Conservation (phyloP, 2,797 vertebrate species). For the Lutjanus campechanus region DNA sequence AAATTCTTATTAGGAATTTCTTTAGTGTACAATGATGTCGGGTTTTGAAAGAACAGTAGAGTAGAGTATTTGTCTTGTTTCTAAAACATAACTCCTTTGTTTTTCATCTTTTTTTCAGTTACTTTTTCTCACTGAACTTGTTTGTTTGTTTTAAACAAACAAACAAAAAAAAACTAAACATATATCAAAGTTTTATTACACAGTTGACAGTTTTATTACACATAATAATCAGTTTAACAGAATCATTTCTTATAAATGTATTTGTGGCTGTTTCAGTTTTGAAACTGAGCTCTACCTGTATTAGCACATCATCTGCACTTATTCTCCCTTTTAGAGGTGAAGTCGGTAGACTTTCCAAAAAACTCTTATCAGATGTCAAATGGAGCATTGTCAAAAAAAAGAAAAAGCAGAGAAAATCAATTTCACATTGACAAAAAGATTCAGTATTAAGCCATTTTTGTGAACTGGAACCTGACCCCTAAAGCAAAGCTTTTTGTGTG, state of each 20-base stretch:
- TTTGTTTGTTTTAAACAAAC: neutral
- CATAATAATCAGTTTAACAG: neutral
- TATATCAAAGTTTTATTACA: neutral
- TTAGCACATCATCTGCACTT: neutral
- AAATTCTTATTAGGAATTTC: neutral
- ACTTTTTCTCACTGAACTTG: neutral
- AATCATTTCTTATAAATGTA: neutral
- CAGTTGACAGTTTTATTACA: neutral
- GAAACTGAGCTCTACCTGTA: neutral
- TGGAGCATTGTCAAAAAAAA: slow-evolving; percentile 16
- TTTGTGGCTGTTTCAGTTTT: neutral
- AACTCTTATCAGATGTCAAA: slow-evolving; percentile 9
- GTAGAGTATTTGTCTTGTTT: neutral
- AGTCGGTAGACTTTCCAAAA: slow-evolving; percentile 1
- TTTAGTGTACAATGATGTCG: neutral
- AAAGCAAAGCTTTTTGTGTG: slow-evolving; percentile 10
- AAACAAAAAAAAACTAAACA: neutral
- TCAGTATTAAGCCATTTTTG: slow-evolving; percentile 17
- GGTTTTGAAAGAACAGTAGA: neutral
- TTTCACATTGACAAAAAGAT: slow-evolving; percentile 22
- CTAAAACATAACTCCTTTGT: neutral
- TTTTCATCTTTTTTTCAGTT: neutral
- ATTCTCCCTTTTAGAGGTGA: slow-evolving; percentile 1
- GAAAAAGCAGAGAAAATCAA: slow-evolving; percentile 23
- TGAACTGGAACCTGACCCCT: slow-evolving; percentile 22